Base-by-base conservation (phyloP, 2,888 invertebrate species). In the Drosophila atripex region DNA sequence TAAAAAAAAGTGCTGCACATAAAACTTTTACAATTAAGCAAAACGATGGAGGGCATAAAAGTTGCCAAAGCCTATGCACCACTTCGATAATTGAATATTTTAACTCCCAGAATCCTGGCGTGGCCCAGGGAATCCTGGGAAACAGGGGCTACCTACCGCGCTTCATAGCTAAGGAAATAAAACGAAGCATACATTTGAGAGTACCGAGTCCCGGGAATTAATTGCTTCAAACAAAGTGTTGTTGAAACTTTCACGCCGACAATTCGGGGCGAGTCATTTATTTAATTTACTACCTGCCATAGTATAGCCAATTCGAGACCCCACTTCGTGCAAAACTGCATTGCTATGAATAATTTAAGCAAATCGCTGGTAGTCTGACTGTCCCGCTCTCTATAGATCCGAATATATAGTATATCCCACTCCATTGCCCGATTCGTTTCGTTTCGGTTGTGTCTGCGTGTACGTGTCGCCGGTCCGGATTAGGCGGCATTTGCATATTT, bases 401-500 rank as follows among this genome's bases (percentile, higher is more conserved):
- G 39, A 21, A 50, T 28, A 9, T 25, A 47, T 23, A 11, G 28
- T 8, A 8, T 45, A 38, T 35, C 23, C 32, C 21, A 21, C 1
- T 6, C 32, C 16, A 12, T 23, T 21, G 8, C 28, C 21, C 11
- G 21, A 21, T 32, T 41, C 43, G 43, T 71, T 50, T 14, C 38
- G 55, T 46, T 35, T 2, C 30, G 49, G 73, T 56, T 65, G 71
- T 73, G 72, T 74, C 70, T 83, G 69, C 35, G 52, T 41, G 84
- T 77, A 74, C 87, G 87, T 88, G 87, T 83, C 87, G 85, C 68
- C 71, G 60, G 75, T 75, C 69, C 75, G 88, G 85, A 89, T 90
- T 90, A 90, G 88, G 77, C 77, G 55, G 83, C 79, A 89, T 90
- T 90, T 90, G 90, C 90, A 90, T 90, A 90, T 90, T 90, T 90